Evolutionary conservation across 2,113 vertebrate species (phyloP).

Genomic region (Argyrosomus japonicus): DNA sequence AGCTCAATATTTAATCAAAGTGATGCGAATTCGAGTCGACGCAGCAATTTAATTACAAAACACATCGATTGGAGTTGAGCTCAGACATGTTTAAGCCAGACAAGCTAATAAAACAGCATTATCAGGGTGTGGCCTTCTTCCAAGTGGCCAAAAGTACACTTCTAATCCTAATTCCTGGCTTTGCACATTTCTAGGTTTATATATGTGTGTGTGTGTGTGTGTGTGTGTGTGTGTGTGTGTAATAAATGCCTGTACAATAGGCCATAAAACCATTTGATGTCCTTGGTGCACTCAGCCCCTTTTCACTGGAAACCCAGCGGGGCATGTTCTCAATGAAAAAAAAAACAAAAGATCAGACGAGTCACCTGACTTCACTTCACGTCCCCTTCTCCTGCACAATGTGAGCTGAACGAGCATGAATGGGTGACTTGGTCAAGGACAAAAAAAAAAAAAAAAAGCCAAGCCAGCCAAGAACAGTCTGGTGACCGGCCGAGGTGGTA

Average conservation of each 20-base stretch:
- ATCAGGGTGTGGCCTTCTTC: constrained; percentile 43
- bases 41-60: background rate
- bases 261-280: constrained; percentile 58
- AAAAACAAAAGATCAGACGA: constrained; percentile 33
- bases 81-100: constrained; percentile 32
- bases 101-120: constrained; percentile 63
- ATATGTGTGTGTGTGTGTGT: constrained; percentile 20
- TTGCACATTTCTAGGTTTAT: background rate
- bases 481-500: constrained; percentile 2
- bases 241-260: constrained; percentile 53
- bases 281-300: constrained; percentile 2
- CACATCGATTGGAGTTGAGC: background rate
- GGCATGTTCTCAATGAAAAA: constrained; percentile 47
- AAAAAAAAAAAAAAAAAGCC: background rate
- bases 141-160: constrained; percentile 64
- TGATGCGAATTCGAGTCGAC: background rate
- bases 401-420: constrained; percentile 40
- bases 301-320: constrained; percentile 66
- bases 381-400: constrained; percentile 1
- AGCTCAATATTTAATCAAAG: background rate
- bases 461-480: constrained; percentile 13
- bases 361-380: constrained; percentile 65
- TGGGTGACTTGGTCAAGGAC: constrained; percentile 61
- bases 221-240: background rate
- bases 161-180: constrained; percentile 53